These are phyloP conservation scores for Percopsis transmontana DNA, from an alignment of 2,113 vertebrate genomes.

Conservation along the genomic window DNA sequence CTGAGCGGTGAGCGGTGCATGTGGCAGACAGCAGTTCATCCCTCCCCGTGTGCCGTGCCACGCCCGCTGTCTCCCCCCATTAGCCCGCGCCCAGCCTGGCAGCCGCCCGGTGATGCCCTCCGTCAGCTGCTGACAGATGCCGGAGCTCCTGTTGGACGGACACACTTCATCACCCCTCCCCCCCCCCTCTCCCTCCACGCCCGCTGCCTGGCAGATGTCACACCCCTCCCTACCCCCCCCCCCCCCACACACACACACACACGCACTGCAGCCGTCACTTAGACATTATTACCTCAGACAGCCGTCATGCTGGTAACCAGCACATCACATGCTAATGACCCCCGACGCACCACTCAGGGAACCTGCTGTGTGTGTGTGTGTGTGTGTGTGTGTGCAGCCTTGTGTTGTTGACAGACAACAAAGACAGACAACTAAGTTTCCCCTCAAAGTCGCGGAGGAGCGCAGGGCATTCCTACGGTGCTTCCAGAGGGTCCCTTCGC, in stretches of 20 bases:
- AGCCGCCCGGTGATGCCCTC: constrained; percentile 80
- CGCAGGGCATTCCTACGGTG: too few species aligned
- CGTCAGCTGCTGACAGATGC: constrained; percentile 81
- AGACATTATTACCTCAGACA: constrained; percentile 80
- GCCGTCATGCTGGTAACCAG: constrained; percentile 75
- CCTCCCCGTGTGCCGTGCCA: constrained; percentile 57
- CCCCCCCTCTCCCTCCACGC: constrained; percentile 60
- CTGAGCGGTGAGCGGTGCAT: constrained; percentile 27
- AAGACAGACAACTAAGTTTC: constrained; percentile 41
- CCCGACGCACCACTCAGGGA: constrained; percentile 63
- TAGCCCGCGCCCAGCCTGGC: constrained; percentile 71
- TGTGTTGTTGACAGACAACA: background rate
- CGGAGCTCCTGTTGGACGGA: constrained; percentile 78
- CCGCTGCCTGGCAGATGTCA: constrained; percentile 63
- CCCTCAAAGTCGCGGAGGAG: constrained; percentile 38
- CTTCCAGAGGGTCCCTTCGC: too few species aligned
- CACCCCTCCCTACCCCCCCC: constrained; percentile 35
- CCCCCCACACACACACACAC: constrained; percentile 41
- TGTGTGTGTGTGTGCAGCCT: background rate
- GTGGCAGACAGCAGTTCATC: constrained; percentile 66
- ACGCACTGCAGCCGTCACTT: constrained; percentile 75
- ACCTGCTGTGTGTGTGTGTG: constrained; percentile 52
- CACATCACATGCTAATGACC: constrained; percentile 77
- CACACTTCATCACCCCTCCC: constrained; percentile 75
- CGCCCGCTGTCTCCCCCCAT: constrained; percentile 76